These are phyloP conservation scores for Pheucticus melanocephalus DNA, from an alignment of 2,113 vertebrate genomes.

Conservation along the genomic window DNA sequence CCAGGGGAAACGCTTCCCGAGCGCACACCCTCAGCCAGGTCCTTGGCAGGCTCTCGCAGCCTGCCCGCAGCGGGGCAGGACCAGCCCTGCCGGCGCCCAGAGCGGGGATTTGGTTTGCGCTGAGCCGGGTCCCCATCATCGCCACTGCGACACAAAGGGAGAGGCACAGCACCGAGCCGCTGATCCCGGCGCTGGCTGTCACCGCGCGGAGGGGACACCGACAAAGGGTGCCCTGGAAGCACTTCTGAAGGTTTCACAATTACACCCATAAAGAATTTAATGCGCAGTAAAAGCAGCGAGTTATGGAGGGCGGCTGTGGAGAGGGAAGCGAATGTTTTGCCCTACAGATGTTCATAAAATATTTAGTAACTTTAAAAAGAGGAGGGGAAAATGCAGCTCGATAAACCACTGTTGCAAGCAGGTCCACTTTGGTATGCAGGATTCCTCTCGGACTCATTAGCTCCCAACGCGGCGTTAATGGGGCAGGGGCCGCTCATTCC, in stretches of 20 bases:
- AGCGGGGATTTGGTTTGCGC: background rate
- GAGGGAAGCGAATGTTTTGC: slow-evolving; percentile 1
- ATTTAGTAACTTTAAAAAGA: slow-evolving; percentile 43
- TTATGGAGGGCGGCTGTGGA: background rate
- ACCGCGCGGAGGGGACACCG: rapidly evolving
- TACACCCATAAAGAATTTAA: slow-evolving; percentile 34
- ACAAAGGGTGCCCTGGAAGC: background rate
- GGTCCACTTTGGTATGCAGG: background rate
- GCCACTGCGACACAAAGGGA: background rate
- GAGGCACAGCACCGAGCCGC: rapidly evolving
- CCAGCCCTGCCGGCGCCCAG: rapidly evolving
- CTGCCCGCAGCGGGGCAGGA: rapidly evolving
- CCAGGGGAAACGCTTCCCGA: rapidly evolving
- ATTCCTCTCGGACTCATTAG: slow-evolving; percentile 12
- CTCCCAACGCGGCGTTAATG: background rate
- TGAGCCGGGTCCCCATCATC: rapidly evolving
- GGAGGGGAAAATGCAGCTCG: background rate
- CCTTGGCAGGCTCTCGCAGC: too few species aligned
- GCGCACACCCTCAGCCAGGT: background rate
- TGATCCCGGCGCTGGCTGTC: background rate
- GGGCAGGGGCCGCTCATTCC: background rate
- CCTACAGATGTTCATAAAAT: slow-evolving; percentile 56
- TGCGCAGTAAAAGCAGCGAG: background rate
- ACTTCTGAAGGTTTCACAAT: background rate
- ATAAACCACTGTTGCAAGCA: background rate